These are phyloP conservation scores for Patiria miniata DNA, from an alignment of 35 echinoderm and acorn worm species.

Conservation along the genomic window DNA sequence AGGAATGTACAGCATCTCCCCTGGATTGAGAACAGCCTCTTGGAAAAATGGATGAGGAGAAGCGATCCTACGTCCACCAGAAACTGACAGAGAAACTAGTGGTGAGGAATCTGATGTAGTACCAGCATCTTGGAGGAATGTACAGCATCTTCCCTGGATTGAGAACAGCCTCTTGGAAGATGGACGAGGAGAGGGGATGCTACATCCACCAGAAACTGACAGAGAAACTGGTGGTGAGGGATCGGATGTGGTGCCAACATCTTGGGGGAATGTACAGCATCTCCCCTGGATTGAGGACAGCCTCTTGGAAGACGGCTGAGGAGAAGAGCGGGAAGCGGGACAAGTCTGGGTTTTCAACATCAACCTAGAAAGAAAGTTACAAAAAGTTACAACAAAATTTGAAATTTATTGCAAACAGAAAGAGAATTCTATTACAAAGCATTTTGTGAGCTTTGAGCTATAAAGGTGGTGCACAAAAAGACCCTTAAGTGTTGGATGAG, in stretches of 20 bases:
- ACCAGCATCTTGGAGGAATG: conserved; percentile 91
- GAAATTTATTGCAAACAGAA: too few species aligned
- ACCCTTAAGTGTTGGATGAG: too few species aligned
- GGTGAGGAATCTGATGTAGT: conserved; percentile 76
- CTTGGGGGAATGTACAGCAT: conserved; percentile 90
- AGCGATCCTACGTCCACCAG: conserved; percentile 92
- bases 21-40: conserved; percentile 72
- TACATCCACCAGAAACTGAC: conserved; percentile 98
- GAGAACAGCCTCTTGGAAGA: conserved; percentile 76
- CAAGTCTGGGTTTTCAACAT: conserved; percentile 79
- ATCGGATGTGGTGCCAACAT: conserved; percentile 90
- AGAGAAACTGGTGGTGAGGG: conserved; percentile 85
- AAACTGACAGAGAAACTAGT: conserved; percentile 96
- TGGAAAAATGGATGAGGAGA: conserved; percentile 64
- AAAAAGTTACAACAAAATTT: not conserved
- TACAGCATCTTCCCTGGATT: conserved; percentile 82
- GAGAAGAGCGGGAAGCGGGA: conserved; percentile 65
- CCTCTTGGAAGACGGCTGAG: conserved; percentile 68
- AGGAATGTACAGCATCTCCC: conserved; percentile 92
- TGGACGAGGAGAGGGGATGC: conserved; percentile 67
- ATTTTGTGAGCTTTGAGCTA: too few species aligned
- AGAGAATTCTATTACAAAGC: too few species aligned
- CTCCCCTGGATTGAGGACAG: conserved; percentile 72
- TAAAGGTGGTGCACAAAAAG: too few species aligned
- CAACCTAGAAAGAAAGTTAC: conserved; percentile 47